These are phyloP conservation scores for Aurelia coerulea DNA, from an alignment of 30 jellyfish, hydroid and myxozoan species.

Conservation along the genomic window DNA sequence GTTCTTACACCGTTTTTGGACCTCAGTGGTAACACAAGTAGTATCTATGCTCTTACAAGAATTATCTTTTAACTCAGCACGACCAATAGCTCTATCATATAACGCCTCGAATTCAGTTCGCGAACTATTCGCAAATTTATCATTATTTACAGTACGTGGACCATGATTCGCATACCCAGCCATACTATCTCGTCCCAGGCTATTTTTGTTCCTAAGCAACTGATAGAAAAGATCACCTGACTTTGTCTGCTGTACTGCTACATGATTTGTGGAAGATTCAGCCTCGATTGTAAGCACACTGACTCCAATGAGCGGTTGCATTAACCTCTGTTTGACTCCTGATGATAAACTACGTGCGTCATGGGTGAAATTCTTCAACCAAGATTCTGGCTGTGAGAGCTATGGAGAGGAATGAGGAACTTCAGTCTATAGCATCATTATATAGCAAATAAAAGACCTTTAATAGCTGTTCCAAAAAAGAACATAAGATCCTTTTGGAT, in stretches of 20 bases:
- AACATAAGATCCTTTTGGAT: too few relatives aligned
- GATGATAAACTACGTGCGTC: slow-evolving; percentile 54
- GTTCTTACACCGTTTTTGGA: neutral
- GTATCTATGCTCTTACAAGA: neutral
- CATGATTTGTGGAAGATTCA: slow-evolving; percentile 3
- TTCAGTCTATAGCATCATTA: neutral
- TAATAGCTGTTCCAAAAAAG: too few relatives aligned
- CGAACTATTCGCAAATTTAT: neutral
- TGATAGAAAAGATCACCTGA: slow-evolving; percentile 63
- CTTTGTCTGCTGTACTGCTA: slow-evolving; percentile 62
- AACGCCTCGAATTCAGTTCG: neutral
- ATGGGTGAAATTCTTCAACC: slow-evolving; percentile 14
- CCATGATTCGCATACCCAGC: neutral
- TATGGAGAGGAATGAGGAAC: neutral
- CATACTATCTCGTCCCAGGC: neutral
- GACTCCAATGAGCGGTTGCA: slow-evolving; percentile 67
- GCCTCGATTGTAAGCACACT: slow-evolving; percentile 10
- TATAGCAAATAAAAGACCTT: too few relatives aligned
- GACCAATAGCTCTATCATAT: neutral
- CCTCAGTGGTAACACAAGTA: neutral
- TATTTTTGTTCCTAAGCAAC: slow-evolving; percentile 8
- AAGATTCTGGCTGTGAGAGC: slow-evolving; percentile 57
- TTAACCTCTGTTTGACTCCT: slow-evolving; percentile 52
- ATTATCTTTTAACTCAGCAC: neutral
- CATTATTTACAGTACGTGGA: neutral